Percentiles rank a stretch among this genome's conserved stretches.
These are phyloP conservation scores for Chrysochloris asiatica DNA, from an alignment of 2,113 vertebrate species.

Conservation along the genomic window DNA sequence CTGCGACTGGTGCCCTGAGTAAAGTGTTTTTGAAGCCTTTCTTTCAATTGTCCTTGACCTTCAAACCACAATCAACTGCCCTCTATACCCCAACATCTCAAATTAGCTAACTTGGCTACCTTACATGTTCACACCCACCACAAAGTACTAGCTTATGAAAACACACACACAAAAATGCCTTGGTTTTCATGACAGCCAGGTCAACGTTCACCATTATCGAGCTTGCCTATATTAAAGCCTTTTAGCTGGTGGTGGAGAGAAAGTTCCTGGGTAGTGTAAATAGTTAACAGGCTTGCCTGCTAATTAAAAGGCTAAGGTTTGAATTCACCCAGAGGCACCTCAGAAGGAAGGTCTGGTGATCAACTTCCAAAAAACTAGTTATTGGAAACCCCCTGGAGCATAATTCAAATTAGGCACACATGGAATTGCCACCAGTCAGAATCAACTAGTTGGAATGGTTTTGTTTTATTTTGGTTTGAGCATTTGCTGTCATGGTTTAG, in stretches of 20 bases:
- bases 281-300: not conserved
- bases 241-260: not conserved
- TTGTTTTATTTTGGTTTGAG: not conserved
- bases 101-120: slow-evolving; percentile 68
- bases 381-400: not conserved
- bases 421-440: not conserved
- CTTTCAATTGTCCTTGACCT: slow-evolving; percentile 77
- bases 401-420: not conserved
- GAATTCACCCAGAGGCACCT: not conserved
- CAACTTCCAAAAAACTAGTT: not conserved
- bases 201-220: not conserved
- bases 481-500: not conserved
- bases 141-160: slow-evolving; percentile 62
- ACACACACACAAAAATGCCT: not conserved
- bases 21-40: slow-evolving; percentile 80
- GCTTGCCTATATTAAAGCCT: not conserved
- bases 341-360: not conserved
- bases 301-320: not conserved
- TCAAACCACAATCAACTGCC: slow-evolving; percentile 75
- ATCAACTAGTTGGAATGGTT: not conserved
- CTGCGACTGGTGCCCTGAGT: slow-evolving; percentile 60
- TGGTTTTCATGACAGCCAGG: slow-evolving; percentile 43
- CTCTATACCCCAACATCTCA: slow-evolving; percentile 67
- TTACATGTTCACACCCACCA: slow-evolving; percentile 54
- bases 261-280: not conserved